Conservation (phyloP, 1,140 invertebrate genomes). For the Pomacea maculata region DNA sequence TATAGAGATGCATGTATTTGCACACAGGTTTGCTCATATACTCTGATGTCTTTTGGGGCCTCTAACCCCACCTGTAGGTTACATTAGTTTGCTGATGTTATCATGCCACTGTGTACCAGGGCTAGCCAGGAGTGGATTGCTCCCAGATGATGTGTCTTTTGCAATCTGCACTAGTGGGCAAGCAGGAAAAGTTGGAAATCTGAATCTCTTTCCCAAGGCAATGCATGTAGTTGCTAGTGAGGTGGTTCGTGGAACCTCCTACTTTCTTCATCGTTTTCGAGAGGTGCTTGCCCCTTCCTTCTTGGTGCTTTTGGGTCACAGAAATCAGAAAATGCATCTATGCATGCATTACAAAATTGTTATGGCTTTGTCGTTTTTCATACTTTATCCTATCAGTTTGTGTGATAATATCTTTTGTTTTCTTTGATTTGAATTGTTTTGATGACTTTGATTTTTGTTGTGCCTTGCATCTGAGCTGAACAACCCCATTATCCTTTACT, state of each 20-base stretch:
- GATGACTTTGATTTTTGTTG: too few species aligned
- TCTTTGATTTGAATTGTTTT: too few species aligned
- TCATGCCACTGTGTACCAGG: slow-evolving; percentile 62
- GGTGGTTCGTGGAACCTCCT: slow-evolving; percentile 63
- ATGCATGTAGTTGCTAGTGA: slow-evolving; percentile 86
- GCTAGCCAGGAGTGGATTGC: slow-evolving; percentile 70
- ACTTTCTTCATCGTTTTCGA: slow-evolving; percentile 44
- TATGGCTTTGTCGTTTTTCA: too few species aligned
- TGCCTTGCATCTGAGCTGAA: too few species aligned
- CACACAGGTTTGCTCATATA: too few species aligned
- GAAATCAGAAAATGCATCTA: too few species aligned
- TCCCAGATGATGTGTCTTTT: slow-evolving; percentile 77
- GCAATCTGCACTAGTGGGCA: slow-evolving; percentile 91
- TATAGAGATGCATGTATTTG: too few species aligned
- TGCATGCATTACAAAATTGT: too few species aligned
- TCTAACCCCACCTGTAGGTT: not conserved
- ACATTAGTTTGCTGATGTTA: not conserved
- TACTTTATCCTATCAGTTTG: too few species aligned
- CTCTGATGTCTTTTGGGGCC: not conserved
- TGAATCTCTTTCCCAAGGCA: slow-evolving; percentile 88
- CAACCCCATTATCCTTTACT: too few species aligned
- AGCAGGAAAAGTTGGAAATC: slow-evolving; percentile 92
- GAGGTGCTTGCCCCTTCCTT: slow-evolving; percentile 30
- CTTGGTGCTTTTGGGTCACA: too few species aligned
- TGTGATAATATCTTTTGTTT: too few species aligned